Percentiles rank a stretch among this genome's conserved stretches.
Conservation (phyloP, 1,140 invertebrate genomes). For the Macrosteles quadrilineatus region DNA sequence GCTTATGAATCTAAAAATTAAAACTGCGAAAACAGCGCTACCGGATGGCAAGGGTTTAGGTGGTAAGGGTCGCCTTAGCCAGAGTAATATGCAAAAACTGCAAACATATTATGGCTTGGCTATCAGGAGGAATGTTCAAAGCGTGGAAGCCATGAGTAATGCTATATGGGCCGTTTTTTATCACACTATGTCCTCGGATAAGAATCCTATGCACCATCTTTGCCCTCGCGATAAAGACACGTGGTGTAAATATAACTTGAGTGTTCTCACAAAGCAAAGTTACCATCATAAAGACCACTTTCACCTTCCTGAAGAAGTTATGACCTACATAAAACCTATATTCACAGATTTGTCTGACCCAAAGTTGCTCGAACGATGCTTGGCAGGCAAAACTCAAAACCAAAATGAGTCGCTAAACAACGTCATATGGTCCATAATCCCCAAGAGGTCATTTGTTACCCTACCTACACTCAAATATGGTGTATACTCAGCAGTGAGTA, state of each 20-base stretch:
- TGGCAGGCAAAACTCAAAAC: constrained; percentile 16
- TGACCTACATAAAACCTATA: constrained; percentile 27
- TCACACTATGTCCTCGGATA: constrained; percentile 41
- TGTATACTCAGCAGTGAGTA: too few relatives aligned
- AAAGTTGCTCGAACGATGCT: background rate
- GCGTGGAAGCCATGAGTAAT: constrained; percentile 36
- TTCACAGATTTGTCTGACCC: background rate
- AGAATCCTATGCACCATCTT: constrained; percentile 38
- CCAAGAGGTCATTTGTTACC: background rate
- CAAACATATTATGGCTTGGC: constrained; percentile 39
- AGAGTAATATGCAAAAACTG: background rate
- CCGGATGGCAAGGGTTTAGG: background rate
- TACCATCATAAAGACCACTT: background rate
- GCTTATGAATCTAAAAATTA: constrained; percentile 26
- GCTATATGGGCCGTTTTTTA: constrained; percentile 42
- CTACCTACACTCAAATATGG: too few relatives aligned
- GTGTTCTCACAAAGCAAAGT: background rate
- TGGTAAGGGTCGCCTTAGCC: background rate
- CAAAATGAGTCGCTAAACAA: constrained; percentile 26
- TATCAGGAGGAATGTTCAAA: constrained; percentile 39
- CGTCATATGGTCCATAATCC: background rate
- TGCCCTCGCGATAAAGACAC: constrained; percentile 37
- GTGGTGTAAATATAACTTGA: constrained; percentile 21
- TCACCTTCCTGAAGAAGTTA: constrained; percentile 4
- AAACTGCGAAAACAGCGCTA: background rate